These are phyloP conservation scores for Helobdella robusta DNA, from an alignment of 2,888 invertebrate genomes.

Conservation along the genomic window DNA sequence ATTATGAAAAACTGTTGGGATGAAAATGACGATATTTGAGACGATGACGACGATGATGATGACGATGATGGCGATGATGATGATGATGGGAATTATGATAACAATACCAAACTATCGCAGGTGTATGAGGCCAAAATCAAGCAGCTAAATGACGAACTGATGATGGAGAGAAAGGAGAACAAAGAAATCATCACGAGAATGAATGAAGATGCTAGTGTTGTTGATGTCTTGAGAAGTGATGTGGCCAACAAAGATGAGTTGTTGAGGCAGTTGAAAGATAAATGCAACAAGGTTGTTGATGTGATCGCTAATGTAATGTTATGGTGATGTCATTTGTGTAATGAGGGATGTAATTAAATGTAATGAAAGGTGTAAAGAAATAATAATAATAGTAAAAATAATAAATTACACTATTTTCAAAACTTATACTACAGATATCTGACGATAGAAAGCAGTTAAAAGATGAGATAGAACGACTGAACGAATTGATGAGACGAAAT, in stretches of 20 bases:
- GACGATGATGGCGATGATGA: neutral
- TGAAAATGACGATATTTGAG: neutral
- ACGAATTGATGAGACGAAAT: too few species aligned
- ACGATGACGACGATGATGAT: neutral
- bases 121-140: conserved; percentile 16
- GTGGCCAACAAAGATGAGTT: neutral
- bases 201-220: neutral
- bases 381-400: too few species aligned
- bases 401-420: too few species aligned
- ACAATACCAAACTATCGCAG: neutral
- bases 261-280: neutral
- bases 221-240: neutral
- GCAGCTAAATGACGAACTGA: neutral
- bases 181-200: neutral
- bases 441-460: too few species aligned
- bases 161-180: neutral
- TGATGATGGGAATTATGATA: neutral
- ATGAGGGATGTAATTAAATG: too few species aligned
- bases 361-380: too few species aligned
- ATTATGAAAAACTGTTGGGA: too few species aligned
- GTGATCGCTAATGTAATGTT: too few species aligned
- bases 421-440: too few species aligned
- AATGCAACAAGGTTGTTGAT: too few species aligned
- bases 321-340: too few species aligned
- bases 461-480: too few species aligned